Evolutionary conservation across 2,888 invertebrate species (phyloP).

Genomic region (Urechis unicinctus): DNA sequence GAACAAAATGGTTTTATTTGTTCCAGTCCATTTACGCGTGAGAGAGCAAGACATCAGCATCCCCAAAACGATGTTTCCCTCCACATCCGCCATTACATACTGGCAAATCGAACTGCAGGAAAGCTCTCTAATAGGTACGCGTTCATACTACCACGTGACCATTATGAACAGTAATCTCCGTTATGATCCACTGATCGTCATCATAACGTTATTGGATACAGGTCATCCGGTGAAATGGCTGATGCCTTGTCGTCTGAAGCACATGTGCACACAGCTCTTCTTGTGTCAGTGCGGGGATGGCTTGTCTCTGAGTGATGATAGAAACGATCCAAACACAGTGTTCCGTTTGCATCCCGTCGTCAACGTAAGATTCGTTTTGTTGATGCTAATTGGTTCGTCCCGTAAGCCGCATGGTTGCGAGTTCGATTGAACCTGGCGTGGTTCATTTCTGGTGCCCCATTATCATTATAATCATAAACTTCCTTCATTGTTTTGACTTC

Average conservation of each 20-base stretch:
- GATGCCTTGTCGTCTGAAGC: background rate
- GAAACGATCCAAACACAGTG: background rate
- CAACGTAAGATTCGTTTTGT: too few relatives aligned
- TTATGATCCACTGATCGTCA: too few relatives aligned
- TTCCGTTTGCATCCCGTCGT: background rate
- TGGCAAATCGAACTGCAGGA: conserved; percentile 37
- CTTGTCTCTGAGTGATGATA: background rate
- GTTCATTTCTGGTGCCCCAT: too few relatives aligned
- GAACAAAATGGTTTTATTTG: too few relatives aligned
- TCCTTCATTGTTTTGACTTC: too few relatives aligned
- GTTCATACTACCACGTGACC: too few relatives aligned
- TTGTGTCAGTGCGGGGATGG: background rate
- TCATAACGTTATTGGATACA: background rate
- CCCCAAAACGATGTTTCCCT: conserved; percentile 44
- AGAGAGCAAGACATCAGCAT: conserved; percentile 43
- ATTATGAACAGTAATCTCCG: too few relatives aligned
- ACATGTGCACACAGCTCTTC: background rate
- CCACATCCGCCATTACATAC: conserved; percentile 45
- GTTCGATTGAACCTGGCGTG: too few relatives aligned
- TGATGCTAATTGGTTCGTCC: too few relatives aligned
- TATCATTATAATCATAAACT: too few relatives aligned
- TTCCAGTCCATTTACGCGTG: conserved; percentile 42
- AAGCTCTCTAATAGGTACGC: too few relatives aligned
- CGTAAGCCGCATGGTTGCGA: too few relatives aligned
- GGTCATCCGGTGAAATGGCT: background rate